A percentile compares a stretch with the other conserved stretches of the same genome.
These are phyloP conservation scores for Lordiphosa collinella DNA, from an alignment of 1,140 invertebrate genomes.

Conservation along the genomic window DNA sequence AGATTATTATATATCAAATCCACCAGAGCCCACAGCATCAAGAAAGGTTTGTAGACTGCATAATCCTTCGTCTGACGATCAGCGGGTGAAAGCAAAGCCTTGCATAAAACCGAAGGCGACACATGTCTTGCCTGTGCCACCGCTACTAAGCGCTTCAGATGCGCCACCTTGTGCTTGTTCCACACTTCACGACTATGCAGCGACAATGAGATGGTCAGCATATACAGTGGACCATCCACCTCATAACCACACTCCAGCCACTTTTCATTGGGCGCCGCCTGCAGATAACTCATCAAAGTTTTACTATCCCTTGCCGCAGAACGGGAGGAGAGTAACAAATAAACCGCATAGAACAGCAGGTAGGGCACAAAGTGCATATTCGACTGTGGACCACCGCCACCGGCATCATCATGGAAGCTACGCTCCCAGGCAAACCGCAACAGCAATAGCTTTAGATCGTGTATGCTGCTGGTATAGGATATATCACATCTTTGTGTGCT, in stretches of 20 bases:
- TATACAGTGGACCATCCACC: slow-evolving; percentile 94
- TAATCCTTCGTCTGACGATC: slow-evolving; percentile 86
- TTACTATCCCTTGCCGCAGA: slow-evolving; percentile 85
- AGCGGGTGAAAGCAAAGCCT: slow-evolving; percentile 79
- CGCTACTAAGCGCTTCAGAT: slow-evolving; percentile 89
- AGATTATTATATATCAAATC: slow-evolving; percentile 87
- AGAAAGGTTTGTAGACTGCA: slow-evolving; percentile 89
- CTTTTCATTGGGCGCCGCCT: slow-evolving; percentile 81
- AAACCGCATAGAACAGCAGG: slow-evolving; percentile 95
- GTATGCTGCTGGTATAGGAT: slow-evolving; percentile 91
- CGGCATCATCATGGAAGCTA: slow-evolving; percentile 97
- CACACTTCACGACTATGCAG: slow-evolving; percentile 87
- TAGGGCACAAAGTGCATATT: slow-evolving; percentile 98
- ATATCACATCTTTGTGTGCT: slow-evolving; percentile 93
- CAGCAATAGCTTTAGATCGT: slow-evolving; percentile 95
- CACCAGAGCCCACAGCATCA: slow-evolving; percentile 91
- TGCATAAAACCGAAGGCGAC: slow-evolving; percentile 81
- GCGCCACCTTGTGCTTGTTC: slow-evolving; percentile 84
- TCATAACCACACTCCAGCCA: slow-evolving; percentile 92
- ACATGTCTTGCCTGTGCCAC: slow-evolving; percentile 88
- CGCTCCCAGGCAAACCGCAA: slow-evolving; percentile 95
- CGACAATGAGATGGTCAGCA: slow-evolving; percentile 88
- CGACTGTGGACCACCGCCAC: slow-evolving; percentile 97
- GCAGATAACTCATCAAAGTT: slow-evolving; percentile 85
- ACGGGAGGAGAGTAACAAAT: slow-evolving; percentile 83